Percentiles rank a stretch among this genome's conserved stretches.
These are phyloP conservation scores for Hemitrygon akajei DNA, from an alignment of 2,797 vertebrate species.

Conservation along the genomic window DNA sequence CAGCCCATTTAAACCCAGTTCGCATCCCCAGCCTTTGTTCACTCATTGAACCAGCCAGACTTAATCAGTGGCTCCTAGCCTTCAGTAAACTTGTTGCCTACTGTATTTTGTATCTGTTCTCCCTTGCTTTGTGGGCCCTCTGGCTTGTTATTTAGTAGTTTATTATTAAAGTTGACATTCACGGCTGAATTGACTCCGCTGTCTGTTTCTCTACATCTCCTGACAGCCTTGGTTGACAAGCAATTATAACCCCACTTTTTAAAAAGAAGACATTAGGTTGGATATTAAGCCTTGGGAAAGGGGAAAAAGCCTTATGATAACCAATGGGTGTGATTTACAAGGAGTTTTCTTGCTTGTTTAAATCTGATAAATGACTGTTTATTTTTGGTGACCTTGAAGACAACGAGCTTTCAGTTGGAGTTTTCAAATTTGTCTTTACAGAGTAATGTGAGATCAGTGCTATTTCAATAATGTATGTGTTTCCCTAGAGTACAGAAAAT, in stretches of 20 bases:
- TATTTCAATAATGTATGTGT: not conserved
- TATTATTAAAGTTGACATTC: no score
- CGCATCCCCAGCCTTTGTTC: no score
- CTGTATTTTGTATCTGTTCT: no score
- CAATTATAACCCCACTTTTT: not conserved
- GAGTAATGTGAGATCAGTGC: not conserved
- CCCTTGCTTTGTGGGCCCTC: no score
- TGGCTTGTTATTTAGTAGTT: no score
- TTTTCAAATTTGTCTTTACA: not conserved
- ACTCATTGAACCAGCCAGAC: no score
- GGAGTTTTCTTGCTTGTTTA: not conserved
- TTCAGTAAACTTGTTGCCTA: no score
- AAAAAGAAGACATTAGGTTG: not conserved
- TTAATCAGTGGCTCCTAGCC: no score
- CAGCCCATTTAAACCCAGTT: no score
- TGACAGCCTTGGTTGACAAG: not conserved
- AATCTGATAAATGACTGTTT: not conserved
- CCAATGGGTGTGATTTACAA: not conserved
- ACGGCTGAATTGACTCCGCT: no score
- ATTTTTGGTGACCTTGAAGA: not conserved
- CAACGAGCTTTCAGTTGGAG: not conserved
- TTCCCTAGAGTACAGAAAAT: not conserved
- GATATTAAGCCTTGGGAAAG: not conserved
- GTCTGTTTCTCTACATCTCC: no score
- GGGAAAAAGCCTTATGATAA: not conserved